Percentiles rank a stretch among this genome's conserved stretches.
Evolutionary conservation across 2,797 vertebrate genomes (phyloP).

Genomic region (Mycteria americana): DNA sequence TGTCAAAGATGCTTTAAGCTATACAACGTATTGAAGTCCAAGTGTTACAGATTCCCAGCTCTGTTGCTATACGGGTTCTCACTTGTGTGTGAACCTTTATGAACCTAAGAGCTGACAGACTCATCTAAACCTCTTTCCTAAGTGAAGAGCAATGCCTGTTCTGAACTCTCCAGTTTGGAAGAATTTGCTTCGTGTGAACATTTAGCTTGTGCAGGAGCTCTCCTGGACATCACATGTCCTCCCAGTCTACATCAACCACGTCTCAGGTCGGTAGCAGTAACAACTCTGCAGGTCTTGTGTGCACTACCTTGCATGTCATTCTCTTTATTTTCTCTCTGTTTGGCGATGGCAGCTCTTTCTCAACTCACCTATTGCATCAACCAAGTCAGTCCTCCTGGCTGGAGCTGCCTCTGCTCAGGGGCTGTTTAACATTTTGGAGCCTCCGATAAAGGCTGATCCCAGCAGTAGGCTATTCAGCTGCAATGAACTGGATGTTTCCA

Average conservation of each 20-base stretch:
- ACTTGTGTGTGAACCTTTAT: neutral
- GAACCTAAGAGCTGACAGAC: neutral
- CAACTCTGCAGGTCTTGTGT: neutral
- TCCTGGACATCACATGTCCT: neutral
- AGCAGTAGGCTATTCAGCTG: neutral
- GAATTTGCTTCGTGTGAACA: neutral
- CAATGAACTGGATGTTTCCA: neutral
- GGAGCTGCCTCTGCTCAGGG: neutral
- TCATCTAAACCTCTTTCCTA: neutral
- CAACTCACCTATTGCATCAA: neutral
- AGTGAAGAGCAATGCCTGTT: neutral
- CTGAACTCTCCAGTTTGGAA: neutral
- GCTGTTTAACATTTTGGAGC: neutral
- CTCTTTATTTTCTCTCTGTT: neutral
- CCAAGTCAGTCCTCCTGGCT: neutral
- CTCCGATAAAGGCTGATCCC: neutral
- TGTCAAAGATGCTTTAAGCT: neutral
- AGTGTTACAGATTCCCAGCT: neutral
- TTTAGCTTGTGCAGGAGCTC: neutral
- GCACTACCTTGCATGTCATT: neutral
- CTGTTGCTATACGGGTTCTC: neutral
- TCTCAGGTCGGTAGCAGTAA: neutral
- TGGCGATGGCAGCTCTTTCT: neutral
- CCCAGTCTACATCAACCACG: accelerated
- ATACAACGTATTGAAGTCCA: neutral